Conservation (phyloP, 2,888 invertebrate genomes). For the Nipponacmea schrenckii region DNA sequence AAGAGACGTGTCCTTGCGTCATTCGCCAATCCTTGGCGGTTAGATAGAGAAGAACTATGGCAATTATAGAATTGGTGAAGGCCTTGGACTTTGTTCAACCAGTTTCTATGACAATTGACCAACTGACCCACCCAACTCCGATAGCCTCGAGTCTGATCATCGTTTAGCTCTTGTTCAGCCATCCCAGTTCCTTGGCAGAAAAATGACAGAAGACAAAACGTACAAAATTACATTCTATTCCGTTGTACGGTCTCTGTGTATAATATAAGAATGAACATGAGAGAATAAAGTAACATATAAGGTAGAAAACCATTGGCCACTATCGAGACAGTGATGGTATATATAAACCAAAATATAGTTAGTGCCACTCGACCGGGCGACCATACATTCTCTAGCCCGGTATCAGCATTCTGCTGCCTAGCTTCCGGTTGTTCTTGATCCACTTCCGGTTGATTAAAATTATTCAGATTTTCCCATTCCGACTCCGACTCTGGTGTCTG, state of each 20-base stretch:
- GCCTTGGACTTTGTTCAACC: no score
- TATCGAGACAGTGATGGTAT: slow-evolving; percentile 36
- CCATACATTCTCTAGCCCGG: background rate
- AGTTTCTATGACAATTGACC: no score
- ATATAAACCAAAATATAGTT: slow-evolving; percentile 40
- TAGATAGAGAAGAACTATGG: no score
- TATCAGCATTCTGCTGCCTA: background rate
- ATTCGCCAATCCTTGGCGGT: no score
- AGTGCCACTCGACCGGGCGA: slow-evolving; percentile 24
- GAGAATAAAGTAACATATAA: slow-evolving; percentile 39
- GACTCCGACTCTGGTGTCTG: background rate
- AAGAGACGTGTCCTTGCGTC: no score
- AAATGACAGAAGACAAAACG: no score
- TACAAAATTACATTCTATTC: no score
- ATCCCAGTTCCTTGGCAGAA: no score
- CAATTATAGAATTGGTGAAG: no score
- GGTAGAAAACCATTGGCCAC: slow-evolving; percentile 40
- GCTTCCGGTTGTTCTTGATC: background rate
- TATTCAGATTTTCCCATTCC: background rate
- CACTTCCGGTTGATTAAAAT: background rate
- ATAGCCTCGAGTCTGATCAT: no score
- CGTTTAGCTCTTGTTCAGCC: no score
- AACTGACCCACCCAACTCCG: no score
- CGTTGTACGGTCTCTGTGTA: background rate
- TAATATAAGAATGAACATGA: slow-evolving; percentile 36